These are phyloP conservation scores for Melinaea menophilus DNA, from an alignment of 2,888 invertebrate genomes.

Conservation along the genomic window DNA sequence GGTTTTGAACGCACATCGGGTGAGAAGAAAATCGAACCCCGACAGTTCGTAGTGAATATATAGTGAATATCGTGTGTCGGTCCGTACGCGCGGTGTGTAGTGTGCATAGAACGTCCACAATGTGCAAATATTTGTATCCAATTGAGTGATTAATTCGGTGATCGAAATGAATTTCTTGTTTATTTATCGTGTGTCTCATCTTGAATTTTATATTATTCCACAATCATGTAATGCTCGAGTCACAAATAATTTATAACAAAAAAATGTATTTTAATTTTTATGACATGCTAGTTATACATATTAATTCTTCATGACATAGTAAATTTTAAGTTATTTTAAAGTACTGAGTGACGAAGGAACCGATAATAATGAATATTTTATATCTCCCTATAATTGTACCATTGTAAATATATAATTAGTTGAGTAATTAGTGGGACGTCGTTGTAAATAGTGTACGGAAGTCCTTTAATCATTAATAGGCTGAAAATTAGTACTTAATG, in stretches of 20 bases:
- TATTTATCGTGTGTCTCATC: constrained; percentile 30
- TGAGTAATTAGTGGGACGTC: too few species aligned
- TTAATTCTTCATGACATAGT: constrained; percentile 48
- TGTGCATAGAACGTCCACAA: too few species aligned
- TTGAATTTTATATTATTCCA: neutral
- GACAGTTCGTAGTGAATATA: constrained; percentile 68
- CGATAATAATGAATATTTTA: constrained; percentile 47
- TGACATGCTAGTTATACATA: constrained; percentile 30
- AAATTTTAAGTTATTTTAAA: constrained; percentile 37
- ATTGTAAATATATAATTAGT: neutral
- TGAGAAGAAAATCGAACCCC: constrained; percentile 72
- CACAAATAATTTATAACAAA: constrained; percentile 43
- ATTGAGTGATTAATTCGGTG: constrained; percentile 1
- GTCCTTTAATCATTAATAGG: constrained; percentile 38
- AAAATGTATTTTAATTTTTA: constrained; percentile 17
- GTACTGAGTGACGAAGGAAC: constrained; percentile 29
- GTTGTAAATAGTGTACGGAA: constrained; percentile 20
- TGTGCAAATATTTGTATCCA: constrained; percentile 36
- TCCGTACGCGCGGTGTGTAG: too few species aligned
- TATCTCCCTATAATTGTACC: constrained; percentile 31
- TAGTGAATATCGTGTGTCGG: neutral
- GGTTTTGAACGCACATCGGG: constrained; percentile 64
- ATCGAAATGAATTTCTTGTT: neutral
- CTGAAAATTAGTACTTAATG: constrained; percentile 27
- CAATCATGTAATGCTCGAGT: constrained; percentile 42